phyloP scores from a whole-genome alignment of 2,888 invertebrate species.

The Polydrusus cervinus region DNA sequence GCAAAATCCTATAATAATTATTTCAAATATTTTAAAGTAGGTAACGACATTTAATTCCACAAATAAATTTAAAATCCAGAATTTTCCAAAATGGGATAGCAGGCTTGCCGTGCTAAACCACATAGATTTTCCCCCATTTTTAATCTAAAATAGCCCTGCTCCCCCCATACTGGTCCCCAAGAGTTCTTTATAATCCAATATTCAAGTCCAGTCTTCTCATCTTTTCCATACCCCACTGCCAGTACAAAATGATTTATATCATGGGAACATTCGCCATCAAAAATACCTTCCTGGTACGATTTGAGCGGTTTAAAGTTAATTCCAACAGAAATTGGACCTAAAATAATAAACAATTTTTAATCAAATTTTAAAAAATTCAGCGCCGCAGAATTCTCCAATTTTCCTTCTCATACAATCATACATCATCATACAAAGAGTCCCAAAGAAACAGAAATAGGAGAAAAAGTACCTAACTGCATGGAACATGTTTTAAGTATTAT shows the following conservation, averaged over 20 bases:
- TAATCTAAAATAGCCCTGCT: conserved; percentile 34
- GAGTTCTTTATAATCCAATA: conserved; percentile 47
- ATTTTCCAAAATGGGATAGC: conserved; percentile 27
- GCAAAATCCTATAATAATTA: too few species aligned
- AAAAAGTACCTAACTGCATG: too few species aligned
- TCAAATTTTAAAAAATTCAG: too few species aligned
- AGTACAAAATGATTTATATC: conserved; percentile 32
- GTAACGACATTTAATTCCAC: too few species aligned
- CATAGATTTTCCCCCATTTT: conserved; percentile 24
- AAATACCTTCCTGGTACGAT: neutral
- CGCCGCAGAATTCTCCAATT: too few species aligned
- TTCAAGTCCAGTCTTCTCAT: neutral
- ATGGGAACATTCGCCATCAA: neutral
- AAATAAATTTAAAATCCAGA: too few species aligned
- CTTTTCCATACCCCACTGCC: conserved; percentile 37
- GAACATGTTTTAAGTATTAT: too few species aligned
- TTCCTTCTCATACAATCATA: too few species aligned
- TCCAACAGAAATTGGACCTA: neutral
- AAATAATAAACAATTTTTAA: neutral
- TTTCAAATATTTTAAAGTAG: too few species aligned
- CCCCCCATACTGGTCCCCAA: conserved; percentile 36
- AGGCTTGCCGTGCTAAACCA: conserved; percentile 35
- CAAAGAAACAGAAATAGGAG: too few species aligned
- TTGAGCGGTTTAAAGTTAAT: neutral
- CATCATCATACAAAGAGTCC: too few species aligned